Base-by-base conservation (phyloP, 1,140 invertebrate species). In the Drosophila auraria region DNA sequence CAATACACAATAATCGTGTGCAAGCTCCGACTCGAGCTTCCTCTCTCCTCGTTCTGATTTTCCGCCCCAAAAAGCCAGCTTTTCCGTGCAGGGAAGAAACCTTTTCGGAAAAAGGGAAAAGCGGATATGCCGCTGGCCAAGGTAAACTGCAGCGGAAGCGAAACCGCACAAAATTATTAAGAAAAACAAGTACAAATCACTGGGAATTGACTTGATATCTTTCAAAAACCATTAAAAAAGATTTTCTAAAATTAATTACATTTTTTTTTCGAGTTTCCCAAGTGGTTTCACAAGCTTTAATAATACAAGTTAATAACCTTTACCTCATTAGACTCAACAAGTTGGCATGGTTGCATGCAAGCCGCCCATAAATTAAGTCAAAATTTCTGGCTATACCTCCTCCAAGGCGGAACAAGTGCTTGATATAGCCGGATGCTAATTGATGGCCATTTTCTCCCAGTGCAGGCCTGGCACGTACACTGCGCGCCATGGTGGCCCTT, bases 1-100 rank as follows among this genome's bases (percentile, higher is more conserved):
- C 84, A 89, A 87, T 87, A 83, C 77, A 75, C 47, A 73, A 75
- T 78, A 80, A 87, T 87, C 76, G 79, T 66, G 50, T 79, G 74
- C 65, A 45, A 50, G 27, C 42, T n/a, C 7, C 72, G 66, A 42
- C 64, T 54, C 65, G 25, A 33, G 42, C 56, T 44, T 33, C 64
- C 64, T 57, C 33, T 33, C 17, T 30, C 0, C 27, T 30, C 15
- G 8, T 68, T 36, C 70, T 69, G 63, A 33, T 69, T 69, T 66
- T 27, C 33, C 53, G 17, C 20, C 14, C 20, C 20, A 58, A 25
- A 58, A 23, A 12, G 27, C 6, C 12, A 12, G 33, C 33, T 30
- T 50, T 27, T n/a, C 6, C 30, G 20, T 11, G 73, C 20, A 74
- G 78, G 74, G 49, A 69, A 50, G 70, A 33, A 30, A 8, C 7